Conservation (phyloP, 2,888 invertebrate genomes). For the Phyllotreta cruciferae region DNA sequence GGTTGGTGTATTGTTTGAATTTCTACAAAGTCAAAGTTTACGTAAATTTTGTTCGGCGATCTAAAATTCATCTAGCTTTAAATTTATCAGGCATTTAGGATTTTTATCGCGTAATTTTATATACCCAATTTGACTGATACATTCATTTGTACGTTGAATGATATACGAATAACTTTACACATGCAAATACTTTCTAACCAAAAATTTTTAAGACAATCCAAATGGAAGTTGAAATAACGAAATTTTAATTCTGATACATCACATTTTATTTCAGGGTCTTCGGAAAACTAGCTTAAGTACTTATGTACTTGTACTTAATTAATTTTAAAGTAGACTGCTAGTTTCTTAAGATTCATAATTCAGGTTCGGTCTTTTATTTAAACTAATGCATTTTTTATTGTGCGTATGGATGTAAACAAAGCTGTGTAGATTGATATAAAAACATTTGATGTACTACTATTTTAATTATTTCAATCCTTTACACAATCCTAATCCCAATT, state of each 20-base stretch:
- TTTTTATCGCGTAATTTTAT: too few species aligned
- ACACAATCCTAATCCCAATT: neutral
- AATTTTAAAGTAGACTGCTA: slow-evolving; percentile 23
- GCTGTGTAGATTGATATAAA: slow-evolving; percentile 57
- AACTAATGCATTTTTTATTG: slow-evolving; percentile 50
- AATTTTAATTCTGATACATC: slow-evolving; percentile 37
- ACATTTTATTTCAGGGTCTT: slow-evolving; percentile 22
- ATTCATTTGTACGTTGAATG: too few species aligned
- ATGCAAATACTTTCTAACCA: slow-evolving; percentile 5
- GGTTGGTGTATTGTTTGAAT: slow-evolving; percentile 1
- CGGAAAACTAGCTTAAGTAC: slow-evolving; percentile 32
- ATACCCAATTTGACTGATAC: too few species aligned
- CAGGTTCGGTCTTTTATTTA: slow-evolving; percentile 30
- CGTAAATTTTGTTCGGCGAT: neutral
- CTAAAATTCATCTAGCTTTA: too few species aligned
- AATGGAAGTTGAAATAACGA: slow-evolving; percentile 19
- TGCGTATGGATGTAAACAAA: slow-evolving; percentile 55
- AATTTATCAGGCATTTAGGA: too few species aligned
- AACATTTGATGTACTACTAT: slow-evolving; percentile 55
- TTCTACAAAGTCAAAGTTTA: neutral
- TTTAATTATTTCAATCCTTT: slow-evolving; percentile 11
- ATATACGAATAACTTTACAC: neutral
- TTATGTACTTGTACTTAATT: slow-evolving; percentile 28
- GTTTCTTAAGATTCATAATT: slow-evolving; percentile 35
- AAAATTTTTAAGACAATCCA: slow-evolving; percentile 28